Percentiles rank a stretch among this genome's conserved stretches.
Conservation (phyloP, 2,113 vertebrate species). For the Apistogramma diplotaenia region DNA sequence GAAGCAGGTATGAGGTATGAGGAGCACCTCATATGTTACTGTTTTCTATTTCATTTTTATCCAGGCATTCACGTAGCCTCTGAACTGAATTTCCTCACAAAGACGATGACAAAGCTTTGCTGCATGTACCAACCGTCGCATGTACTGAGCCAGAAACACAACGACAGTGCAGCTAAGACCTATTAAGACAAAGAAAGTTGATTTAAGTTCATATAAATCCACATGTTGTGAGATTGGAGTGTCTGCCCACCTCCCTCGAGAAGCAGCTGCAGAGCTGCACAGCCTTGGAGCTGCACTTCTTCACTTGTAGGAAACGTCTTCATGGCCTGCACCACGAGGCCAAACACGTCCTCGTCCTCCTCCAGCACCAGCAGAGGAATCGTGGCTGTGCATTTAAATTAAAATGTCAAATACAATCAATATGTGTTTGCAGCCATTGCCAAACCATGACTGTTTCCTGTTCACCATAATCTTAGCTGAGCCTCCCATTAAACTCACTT, state of each 20-base stretch:
- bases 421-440: background rate
- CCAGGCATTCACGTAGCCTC: background rate
- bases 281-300: conserved; percentile 88
- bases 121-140: too few relatives aligned
- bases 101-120: background rate
- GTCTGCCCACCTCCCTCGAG: conserved; percentile 83
- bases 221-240: background rate
- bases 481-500: background rate
- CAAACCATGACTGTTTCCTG: background rate
- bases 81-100: background rate
- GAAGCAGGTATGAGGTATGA: too few relatives aligned
- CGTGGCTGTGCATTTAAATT: conserved; percentile 29
- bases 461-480: background rate
- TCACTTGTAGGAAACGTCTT: conserved; percentile 80
- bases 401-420: background rate
- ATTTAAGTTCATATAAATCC: background rate
- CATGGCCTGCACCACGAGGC: conserved; percentile 87
- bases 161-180: background rate
- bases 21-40: too few relatives aligned
- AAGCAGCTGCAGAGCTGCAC: conserved; percentile 82
- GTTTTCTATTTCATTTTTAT: background rate
- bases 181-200: background rate
- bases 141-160: background rate
- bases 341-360: conserved; percentile 88
- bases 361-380: conserved; percentile 81